These are phyloP conservation scores for Homarus gammarus DNA, from an alignment of 2,888 invertebrate species.

Conservation along the genomic window DNA sequence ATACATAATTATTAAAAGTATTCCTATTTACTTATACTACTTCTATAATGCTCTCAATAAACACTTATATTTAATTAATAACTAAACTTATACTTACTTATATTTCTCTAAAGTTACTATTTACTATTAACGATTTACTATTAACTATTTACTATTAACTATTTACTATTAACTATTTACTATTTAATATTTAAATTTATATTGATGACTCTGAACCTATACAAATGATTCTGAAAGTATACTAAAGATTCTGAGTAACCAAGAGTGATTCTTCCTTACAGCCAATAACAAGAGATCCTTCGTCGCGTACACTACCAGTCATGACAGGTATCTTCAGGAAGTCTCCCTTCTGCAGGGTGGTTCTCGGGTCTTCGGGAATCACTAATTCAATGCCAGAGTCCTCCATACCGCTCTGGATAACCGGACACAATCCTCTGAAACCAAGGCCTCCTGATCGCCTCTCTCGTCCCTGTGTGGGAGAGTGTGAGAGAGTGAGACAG, in stretches of 20 bases:
- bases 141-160: too few species aligned
- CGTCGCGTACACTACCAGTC: constrained; percentile 67
- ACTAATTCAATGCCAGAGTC: constrained; percentile 10
- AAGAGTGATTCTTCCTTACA: constrained; percentile 36
- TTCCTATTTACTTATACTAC: too few species aligned
- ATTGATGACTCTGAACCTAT: background rate
- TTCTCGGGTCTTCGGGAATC: constrained; percentile 43
- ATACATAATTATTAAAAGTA: too few species aligned
- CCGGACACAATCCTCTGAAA: constrained; percentile 46
- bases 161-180: too few species aligned
- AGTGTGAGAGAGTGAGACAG: background rate
- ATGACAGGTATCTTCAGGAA: constrained; percentile 63
- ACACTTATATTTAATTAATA: too few species aligned
- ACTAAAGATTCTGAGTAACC: background rate
- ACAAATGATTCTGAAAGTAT: background rate
- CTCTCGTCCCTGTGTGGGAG: constrained; percentile 39
- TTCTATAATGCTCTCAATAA: too few species aligned
- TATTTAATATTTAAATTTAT: too few species aligned
- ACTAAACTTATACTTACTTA: too few species aligned
- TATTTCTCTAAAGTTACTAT: too few species aligned
- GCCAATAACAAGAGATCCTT: constrained; percentile 69
- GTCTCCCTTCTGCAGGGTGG: constrained; percentile 7
- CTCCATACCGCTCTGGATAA: constrained; percentile 11
- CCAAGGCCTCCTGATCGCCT: constrained; percentile 40
- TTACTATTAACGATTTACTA: too few species aligned